Evolutionary conservation across 53 echinoderm and acorn worm genomes (phyloP).

Genomic region (Astropecten irregularis): DNA sequence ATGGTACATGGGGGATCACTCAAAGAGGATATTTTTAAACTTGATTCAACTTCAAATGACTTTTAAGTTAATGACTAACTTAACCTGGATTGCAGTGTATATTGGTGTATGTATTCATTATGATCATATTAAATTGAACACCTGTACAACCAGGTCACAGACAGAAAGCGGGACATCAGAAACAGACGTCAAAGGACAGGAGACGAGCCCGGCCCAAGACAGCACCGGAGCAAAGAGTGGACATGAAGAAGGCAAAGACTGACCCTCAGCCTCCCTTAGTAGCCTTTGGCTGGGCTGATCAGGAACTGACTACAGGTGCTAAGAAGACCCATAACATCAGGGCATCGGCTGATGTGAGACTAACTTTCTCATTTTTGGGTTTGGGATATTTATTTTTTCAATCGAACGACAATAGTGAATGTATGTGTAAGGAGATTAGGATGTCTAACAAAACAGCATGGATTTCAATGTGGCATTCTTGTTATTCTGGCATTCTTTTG

Average conservation of each 20-base stretch:
- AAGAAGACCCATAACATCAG: constrained; percentile 85
- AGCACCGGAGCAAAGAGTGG: constrained; percentile 27
- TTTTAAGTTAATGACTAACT: too few relatives aligned
- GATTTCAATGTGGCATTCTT: too few relatives aligned
- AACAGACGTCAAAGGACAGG: not conserved
- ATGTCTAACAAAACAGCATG: too few relatives aligned
- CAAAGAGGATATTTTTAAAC: too few relatives aligned
- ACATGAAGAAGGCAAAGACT: not conserved
- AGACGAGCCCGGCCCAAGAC: constrained; percentile 30
- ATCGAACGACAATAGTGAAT: not conserved
- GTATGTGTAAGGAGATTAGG: too few relatives aligned
- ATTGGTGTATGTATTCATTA: too few relatives aligned
- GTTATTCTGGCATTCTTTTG: too few relatives aligned
- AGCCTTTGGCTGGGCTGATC: constrained; percentile 91
- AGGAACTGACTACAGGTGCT: constrained; percentile 56
- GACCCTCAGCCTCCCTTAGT: constrained; percentile 62
- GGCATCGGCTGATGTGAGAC: constrained; percentile 75
- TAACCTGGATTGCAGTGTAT: too few relatives aligned
- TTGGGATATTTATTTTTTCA: not conserved
- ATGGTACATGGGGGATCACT: too few relatives aligned
- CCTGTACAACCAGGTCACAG: too few relatives aligned
- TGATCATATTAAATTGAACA: not conserved
- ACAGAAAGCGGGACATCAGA: not conserved
- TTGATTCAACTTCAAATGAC: too few relatives aligned
- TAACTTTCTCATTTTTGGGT: not conserved